phyloP scores from a whole-genome alignment of 2,113 vertebrate genomes.

The Engystomops pustulosus region DNA sequence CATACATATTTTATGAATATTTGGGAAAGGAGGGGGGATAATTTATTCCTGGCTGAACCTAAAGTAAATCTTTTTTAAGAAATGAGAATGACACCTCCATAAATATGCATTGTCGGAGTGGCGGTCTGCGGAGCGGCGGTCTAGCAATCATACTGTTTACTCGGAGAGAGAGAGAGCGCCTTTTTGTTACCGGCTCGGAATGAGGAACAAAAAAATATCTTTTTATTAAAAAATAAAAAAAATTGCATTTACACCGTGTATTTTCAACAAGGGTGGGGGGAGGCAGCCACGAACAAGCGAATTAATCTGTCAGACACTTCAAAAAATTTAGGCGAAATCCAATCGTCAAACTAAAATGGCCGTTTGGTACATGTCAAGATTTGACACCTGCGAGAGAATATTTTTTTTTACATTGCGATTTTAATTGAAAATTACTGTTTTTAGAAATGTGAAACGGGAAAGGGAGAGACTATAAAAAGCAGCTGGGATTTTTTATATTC shows the following conservation, averaged over 20 bases:
- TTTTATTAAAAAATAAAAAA: too few species aligned
- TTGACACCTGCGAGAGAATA: background rate
- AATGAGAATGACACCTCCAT: constrained; percentile 41
- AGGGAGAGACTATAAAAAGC: background rate
- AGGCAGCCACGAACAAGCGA: constrained; percentile 15
- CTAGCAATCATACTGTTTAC: constrained; percentile 24
- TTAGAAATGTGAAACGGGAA: constrained; percentile 5
- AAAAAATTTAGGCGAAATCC: too few species aligned
- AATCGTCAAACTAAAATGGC: background rate
- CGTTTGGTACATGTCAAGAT: constrained; percentile 2
- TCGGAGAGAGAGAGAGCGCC: background rate
- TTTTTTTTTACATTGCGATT: constrained; percentile 3
- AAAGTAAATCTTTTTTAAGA: constrained; percentile 30
- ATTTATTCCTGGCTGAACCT: constrained; percentile 34
- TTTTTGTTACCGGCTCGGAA: background rate
- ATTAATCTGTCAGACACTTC: constrained; percentile 10
- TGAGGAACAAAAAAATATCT: background rate
- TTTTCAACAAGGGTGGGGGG: background rate
- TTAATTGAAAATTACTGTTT: constrained; percentile 39
- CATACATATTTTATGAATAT: constrained; percentile 53
- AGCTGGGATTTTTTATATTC: background rate
- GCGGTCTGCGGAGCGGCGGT: background rate
- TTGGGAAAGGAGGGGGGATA: background rate
- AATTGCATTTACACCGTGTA: background rate
- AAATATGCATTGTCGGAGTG: constrained; percentile 2